phyloP scores from a whole-genome alignment of 1,140 invertebrate genomes.

The Vanessa atalanta region DNA sequence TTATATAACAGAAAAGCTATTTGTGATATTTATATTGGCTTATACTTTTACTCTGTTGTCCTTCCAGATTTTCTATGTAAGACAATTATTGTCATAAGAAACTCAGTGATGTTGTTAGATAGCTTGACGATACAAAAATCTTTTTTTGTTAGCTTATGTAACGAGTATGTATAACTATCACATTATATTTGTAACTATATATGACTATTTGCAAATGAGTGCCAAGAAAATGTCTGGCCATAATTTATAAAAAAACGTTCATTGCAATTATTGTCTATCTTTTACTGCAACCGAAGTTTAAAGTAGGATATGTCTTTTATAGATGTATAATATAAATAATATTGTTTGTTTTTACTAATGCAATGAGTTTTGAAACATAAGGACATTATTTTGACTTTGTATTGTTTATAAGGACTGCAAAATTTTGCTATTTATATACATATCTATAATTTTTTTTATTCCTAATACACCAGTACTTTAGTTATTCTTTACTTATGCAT shows the following conservation, averaged over 20 bases:
- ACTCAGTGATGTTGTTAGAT: conserved; percentile 10
- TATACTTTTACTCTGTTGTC: conserved; percentile 36
- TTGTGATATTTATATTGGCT: conserved; percentile 75
- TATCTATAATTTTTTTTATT: conserved; percentile 34
- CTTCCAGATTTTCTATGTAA: conserved; percentile 30
- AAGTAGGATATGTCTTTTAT: conserved; percentile 26
- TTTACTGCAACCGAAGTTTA: conserved; percentile 13
- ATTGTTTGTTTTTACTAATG: conserved; percentile 26
- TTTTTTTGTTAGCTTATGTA: conserved; percentile 10
- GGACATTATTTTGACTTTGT: conserved; percentile 63
- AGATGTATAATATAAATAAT: conserved; percentile 19
- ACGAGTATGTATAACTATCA: conserved; percentile 3
- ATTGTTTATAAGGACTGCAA: conserved; percentile 71
- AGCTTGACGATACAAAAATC: conserved; percentile 29
- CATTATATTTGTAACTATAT: conserved; percentile 4
- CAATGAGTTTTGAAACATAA: conserved; percentile 53
- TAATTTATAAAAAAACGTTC: conserved; percentile 9
- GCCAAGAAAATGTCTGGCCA: conserved; percentile 16
- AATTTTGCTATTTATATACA: conserved; percentile 67
- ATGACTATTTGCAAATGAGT: conserved; percentile 17
- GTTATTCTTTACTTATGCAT: not conserved
- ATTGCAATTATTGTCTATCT: not conserved
- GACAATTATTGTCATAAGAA: conserved; percentile 19
- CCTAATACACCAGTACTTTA: conserved; percentile 7
- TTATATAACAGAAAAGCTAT: conserved; percentile 45